Evolutionary conservation across 2,113 vertebrate genomes (phyloP).

Genomic region (Colinus virginianus): DNA sequence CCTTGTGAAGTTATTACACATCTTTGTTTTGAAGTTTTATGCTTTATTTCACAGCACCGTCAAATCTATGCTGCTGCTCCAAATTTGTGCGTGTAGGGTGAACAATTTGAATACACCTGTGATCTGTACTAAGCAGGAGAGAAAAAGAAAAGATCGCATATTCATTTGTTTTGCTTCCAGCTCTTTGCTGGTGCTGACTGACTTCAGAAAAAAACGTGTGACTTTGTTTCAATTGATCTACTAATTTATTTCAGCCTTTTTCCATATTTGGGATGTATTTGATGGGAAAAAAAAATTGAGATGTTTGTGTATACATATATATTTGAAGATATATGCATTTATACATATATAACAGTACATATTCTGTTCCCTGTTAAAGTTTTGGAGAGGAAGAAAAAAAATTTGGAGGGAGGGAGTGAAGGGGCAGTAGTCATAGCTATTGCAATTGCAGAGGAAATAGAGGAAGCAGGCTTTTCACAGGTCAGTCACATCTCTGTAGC

Average conservation of each 20-base stretch:
- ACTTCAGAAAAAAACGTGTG: background rate
- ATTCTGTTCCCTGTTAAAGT: background rate
- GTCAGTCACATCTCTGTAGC: background rate
- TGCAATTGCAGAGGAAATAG: background rate
- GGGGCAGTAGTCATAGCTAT: background rate
- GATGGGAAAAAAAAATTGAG: background rate
- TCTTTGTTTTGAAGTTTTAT: slow-evolving; percentile 10
- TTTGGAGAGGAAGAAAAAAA: background rate
- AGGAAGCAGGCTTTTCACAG: background rate
- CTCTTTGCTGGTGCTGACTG: background rate
- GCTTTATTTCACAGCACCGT: background rate
- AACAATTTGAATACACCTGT: background rate
- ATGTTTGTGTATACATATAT: rapidly evolving
- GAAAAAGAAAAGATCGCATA: background rate
- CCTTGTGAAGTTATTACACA: slow-evolving; percentile 8
- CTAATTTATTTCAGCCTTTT: background rate
- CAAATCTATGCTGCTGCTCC: background rate
- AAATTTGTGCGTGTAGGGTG: background rate
- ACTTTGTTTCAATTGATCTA: background rate
- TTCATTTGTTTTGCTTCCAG: background rate
- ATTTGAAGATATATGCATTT: background rate
- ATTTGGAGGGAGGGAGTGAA: background rate
- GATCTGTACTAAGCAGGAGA: background rate
- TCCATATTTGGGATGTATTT: background rate
- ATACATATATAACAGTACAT: background rate